Conservation (phyloP, 1,140 invertebrate genomes). For the Nebria ingens region DNA sequence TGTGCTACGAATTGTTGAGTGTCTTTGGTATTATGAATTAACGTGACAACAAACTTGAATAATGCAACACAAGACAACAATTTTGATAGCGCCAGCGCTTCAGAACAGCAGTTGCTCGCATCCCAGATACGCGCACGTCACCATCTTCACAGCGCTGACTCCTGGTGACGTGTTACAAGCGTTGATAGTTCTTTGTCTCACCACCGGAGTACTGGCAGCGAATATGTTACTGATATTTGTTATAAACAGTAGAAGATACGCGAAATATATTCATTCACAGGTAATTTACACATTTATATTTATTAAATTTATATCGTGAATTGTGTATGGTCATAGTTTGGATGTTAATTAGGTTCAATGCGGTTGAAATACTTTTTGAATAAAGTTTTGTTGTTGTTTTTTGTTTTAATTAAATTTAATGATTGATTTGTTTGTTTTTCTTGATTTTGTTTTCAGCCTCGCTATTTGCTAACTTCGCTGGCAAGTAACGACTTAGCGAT, state of each 20-base stretch:
- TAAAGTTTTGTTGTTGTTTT: neutral
- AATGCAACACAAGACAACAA: slow-evolving; percentile 33
- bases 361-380: neutral
- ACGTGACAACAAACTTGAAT: no score
- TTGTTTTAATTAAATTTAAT: no score
- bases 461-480: slow-evolving; percentile 70
- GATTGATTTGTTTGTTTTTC: no score
- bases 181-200: slow-evolving; percentile 59
- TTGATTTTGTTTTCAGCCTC: slow-evolving; percentile 58
- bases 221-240: slow-evolving; percentile 73
- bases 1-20: no score
- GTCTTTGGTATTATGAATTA: no score
- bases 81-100: slow-evolving; percentile 61
- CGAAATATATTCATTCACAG: slow-evolving; percentile 76
- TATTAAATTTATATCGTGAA: no score
- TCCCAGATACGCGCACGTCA: slow-evolving; percentile 46
- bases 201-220: slow-evolving; percentile 62
- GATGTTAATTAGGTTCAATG: neutral
- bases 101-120: slow-evolving; percentile 71
- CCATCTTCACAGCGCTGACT: slow-evolving; percentile 47
- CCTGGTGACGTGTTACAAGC: slow-evolving; percentile 60
- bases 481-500: slow-evolving; percentile 76
- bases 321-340: neutral
- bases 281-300: slow-evolving; percentile 37
- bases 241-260: slow-evolving; percentile 67